phyloP scores from a whole-genome alignment of 92 coral and sea anemone species.

The Montipora capitata region DNA sequence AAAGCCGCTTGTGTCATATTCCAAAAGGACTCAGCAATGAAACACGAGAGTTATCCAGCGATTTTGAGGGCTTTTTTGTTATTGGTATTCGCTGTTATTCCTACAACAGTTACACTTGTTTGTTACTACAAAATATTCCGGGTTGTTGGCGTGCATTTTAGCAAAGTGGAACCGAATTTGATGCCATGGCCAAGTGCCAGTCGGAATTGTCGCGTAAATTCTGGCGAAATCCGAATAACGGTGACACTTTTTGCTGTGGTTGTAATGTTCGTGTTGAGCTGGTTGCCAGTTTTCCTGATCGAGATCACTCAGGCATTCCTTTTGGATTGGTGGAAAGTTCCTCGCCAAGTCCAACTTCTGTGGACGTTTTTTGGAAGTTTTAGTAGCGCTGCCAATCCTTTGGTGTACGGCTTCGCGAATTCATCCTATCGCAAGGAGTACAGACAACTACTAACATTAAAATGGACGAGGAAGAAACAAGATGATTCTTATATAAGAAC shows the following conservation, averaged over 20 bases:
- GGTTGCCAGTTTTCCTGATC: constrained; percentile 79
- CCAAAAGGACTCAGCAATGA: constrained; percentile 27
- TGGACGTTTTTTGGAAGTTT: constrained; percentile 82
- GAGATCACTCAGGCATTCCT: constrained; percentile 67
- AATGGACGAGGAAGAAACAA: constrained; percentile 8
- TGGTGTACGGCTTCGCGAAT: constrained; percentile 69
- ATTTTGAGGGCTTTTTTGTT: constrained; percentile 62
- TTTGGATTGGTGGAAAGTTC: constrained; percentile 74
- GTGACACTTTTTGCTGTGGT: constrained; percentile 70
- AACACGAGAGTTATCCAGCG: constrained; percentile 41
- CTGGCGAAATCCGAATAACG: constrained; percentile 67
- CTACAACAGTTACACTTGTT: constrained; percentile 48
- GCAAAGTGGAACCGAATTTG: constrained; percentile 63
- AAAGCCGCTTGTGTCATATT: constrained; percentile 84
- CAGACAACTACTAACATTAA: constrained; percentile 22
- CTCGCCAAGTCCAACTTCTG: constrained; percentile 69
- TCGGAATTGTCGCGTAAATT: constrained; percentile 6
- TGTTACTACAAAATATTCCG: constrained; percentile 72
- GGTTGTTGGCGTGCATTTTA: constrained; percentile 71
- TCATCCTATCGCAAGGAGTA: constrained; percentile 60
- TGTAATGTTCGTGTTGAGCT: constrained; percentile 72
- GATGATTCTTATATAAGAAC: not conserved
- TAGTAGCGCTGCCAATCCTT: constrained; percentile 74
- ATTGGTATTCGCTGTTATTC: constrained; percentile 61
- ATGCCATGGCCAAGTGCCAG: not conserved